phyloP scores from a whole-genome alignment of 2,797 vertebrate species.

The Erithacus rubecula region DNA sequence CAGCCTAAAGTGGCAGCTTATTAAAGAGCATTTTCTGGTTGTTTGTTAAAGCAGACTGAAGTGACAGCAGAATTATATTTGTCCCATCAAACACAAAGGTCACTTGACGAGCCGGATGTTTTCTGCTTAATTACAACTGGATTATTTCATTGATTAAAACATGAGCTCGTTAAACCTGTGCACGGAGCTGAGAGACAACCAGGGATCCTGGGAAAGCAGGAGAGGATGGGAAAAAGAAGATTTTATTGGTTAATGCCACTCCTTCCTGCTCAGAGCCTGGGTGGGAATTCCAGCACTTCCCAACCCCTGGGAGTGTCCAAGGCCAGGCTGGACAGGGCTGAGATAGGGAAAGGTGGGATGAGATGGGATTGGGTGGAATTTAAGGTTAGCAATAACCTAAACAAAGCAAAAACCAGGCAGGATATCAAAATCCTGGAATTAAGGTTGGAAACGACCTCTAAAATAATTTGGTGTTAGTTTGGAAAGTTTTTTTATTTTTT shows the following conservation, averaged over 20 bases:
- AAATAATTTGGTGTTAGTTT: neutral
- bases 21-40: constrained; percentile 52
- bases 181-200: neutral
- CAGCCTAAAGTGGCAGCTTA: constrained; percentile 21
- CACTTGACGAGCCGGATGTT: constrained; percentile 24
- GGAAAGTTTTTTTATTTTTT: fast-evolving
- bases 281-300: neutral
- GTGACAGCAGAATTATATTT: constrained; percentile 56
- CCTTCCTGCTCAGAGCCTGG: neutral
- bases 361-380: neutral
- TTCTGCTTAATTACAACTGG: constrained; percentile 49
- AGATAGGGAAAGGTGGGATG: neutral
- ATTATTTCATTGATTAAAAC: constrained; percentile 40
- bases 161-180: neutral
- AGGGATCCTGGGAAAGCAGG: neutral
- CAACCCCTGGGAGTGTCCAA: neutral
- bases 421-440: neutral
- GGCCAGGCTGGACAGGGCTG: fast-evolving
- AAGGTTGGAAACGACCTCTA: neutral
- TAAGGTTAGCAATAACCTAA: neutral
- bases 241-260: neutral
- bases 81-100: constrained; percentile 58
- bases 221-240: neutral
- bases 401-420: neutral
- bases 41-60: constrained; percentile 52